Percentiles rank a stretch among this genome's conserved stretches.
phyloP scores from a whole-genome alignment of 2,113 vertebrate species.

The Ascaphus truei region DNA sequence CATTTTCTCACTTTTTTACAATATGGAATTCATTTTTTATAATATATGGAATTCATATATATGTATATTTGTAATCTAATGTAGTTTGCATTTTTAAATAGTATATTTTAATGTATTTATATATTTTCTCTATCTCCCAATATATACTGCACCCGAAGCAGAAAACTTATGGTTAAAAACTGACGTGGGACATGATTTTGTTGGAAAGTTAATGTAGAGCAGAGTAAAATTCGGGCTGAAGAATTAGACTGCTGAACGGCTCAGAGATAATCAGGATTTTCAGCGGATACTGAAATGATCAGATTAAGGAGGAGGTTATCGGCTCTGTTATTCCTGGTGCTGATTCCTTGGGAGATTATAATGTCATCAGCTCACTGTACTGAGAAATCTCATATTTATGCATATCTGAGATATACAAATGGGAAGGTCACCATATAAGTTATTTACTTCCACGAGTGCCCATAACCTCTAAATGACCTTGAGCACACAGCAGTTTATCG shows the following conservation, averaged over 20 bases:
- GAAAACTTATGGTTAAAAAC: neutral
- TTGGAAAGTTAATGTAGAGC: conserved; percentile 26
- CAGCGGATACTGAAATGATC: conserved; percentile 35
- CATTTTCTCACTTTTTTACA: too few species aligned
- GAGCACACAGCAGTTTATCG: too few species aligned
- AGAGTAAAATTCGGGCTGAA: conserved; percentile 1
- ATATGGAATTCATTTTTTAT: too few species aligned
- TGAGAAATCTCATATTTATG: conserved; percentile 15
- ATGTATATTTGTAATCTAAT: too few species aligned
- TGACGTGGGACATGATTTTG: neutral
- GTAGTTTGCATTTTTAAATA: neutral
- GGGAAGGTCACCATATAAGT: neutral
- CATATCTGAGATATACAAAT: neutral
- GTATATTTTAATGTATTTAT: neutral
- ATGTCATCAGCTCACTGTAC: conserved; percentile 28
- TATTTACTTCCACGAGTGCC: neutral
- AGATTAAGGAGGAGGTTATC: conserved; percentile 35
- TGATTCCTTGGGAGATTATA: conserved; percentile 35
- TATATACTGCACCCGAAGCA: neutral
- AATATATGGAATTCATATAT: too few species aligned
- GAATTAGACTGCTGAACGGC: conserved; percentile 33
- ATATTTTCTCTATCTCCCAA: neutral
- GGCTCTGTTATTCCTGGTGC: conserved; percentile 27
- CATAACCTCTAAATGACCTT: neutral
- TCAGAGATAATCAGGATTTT: conserved; percentile 36